Evolutionary conservation across 2,888 invertebrate genomes (phyloP), one percentile per base, ranked within the genome.

Genomic region (Girardia tigrina): DNA sequence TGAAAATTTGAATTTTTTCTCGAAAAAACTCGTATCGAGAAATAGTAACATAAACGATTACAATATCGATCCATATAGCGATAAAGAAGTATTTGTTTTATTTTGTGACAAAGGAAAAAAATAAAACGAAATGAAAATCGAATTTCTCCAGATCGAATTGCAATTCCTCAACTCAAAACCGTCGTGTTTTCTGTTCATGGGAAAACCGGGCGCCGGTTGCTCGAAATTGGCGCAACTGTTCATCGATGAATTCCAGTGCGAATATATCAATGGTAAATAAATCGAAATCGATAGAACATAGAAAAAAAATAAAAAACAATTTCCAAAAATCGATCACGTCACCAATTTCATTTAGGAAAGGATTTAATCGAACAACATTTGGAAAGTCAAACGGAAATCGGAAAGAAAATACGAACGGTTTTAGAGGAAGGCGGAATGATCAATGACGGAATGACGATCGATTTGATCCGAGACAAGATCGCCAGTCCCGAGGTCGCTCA

Each of bases 151-250:
- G 83, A 80, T 82, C 76, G 84, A 84, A 76, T 77, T 82, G n/a
- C 78, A 81, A 26, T 83, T 82, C 77, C 78, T 84, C 4, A 80
- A 81, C 71, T 82, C 82, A 1, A 84, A 84, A 78, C 84, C 84
- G 72, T 81, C 83, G 75, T 84, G 84, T 78, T 84, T 84, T 77
- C 78, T 84, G 28, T 78, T 84, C 12, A 78, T 84, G 71, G 84
- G 84, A 23, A 84, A 84, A 79, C 84, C 84, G 70, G 84, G 84
- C 1, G 79, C 80, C 73, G 84, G 84, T 8, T 83, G 82, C 76
- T 82, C 83, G 72, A 79, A 80, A 12, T 78, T 84, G 28, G 83
- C 82, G 12, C 79, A 80, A 76, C 79, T 80, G 78, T 79, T 84
- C 42, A 81, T 84, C 4, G 78, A 80, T 76, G 82, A 83, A 78